Base-by-base conservation (phyloP, 37 sponge, comb jelly and placozoan genomes). In the Chondrilla cf. caribensis region DNA sequence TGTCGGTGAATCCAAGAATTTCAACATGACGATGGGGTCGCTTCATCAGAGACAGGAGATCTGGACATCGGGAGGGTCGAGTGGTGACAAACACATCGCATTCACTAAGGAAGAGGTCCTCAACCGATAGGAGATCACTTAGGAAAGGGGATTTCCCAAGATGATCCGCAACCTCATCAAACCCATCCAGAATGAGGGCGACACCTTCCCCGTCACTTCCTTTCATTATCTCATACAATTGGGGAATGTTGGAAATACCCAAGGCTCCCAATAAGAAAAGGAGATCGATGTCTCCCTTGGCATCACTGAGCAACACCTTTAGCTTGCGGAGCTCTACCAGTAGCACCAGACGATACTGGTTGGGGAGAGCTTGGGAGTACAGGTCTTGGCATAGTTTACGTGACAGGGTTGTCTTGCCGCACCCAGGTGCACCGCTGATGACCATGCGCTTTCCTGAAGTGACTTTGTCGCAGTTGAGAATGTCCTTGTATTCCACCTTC, bases 11-110 rank as follows among this genome's bases (percentile, higher is more conserved):
- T 9, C 76, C 76, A 40, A 73, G 76, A 25, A 73, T 73, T 38
- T 73, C 43, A 18, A 73, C 41, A 25, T 73, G 76, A 39, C 41
- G 41, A 73, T 24, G 21, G 2, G 24, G 76, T 36, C 15, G 21
- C 6, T 40, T 22, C 76, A 73, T 73, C 24, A 39, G 76, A 40
- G 42, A 5, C 24, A 73, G 19, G 24, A 73, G 44, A n/a, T 73
- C 76, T 43, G 76, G 76, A 39, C 76, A 73, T 11, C 38, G 31
- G 40, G 36, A 37, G 14, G 76, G 76, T 1, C 76, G 76, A 0
- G 76, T 38, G 25, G 44, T 73, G 43, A 73, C 76, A 73, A 73
- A 24, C 41, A 73, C 24, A 25, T 73, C 76, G 40, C 76, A 73
- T 21, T 40, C 76, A 39, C 24, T 22, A 19, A 73, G 25, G 76